Conservation (phyloP, 2,797 vertebrate species). For the Brachymystax lenok region DNA sequence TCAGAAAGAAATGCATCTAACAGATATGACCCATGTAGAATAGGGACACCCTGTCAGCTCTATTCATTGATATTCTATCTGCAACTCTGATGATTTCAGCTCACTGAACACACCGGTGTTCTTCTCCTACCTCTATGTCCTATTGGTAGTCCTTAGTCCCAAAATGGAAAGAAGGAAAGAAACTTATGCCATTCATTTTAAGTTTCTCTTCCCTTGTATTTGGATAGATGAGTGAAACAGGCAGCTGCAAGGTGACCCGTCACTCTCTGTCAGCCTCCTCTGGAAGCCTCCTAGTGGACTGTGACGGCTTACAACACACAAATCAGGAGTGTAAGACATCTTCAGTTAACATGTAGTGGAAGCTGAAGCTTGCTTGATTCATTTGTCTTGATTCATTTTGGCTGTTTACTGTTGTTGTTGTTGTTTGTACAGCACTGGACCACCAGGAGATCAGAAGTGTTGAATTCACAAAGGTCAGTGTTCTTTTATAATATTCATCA, state of each 20-base stretch:
- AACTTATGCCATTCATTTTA: not conserved
- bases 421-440: slow-evolving; percentile 72
- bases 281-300: slow-evolving; percentile 66
- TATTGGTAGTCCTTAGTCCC: not conserved
- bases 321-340: slow-evolving; percentile 79
- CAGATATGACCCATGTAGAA: not conserved
- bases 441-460: slow-evolving; percentile 86
- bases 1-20: not conserved
- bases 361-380: not conserved
- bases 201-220: not conserved
- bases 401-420: not conserved
- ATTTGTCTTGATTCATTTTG: not conserved
- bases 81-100: not conserved
- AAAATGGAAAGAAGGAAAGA: not conserved
- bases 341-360: not conserved
- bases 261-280: slow-evolving; percentile 73
- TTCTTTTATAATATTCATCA: not conserved
- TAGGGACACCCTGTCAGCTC: not conserved
- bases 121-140: not conserved
- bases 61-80: not conserved
- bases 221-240: slow-evolving; percentile 71
- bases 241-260: slow-evolving; percentile 69
- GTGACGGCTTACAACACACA: slow-evolving; percentile 66
- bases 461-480: slow-evolving; percentile 88
- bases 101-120: not conserved